phyloP scores from a whole-genome alignment of 2,797 vertebrate species.

The Uromys caudimaculatus region DNA sequence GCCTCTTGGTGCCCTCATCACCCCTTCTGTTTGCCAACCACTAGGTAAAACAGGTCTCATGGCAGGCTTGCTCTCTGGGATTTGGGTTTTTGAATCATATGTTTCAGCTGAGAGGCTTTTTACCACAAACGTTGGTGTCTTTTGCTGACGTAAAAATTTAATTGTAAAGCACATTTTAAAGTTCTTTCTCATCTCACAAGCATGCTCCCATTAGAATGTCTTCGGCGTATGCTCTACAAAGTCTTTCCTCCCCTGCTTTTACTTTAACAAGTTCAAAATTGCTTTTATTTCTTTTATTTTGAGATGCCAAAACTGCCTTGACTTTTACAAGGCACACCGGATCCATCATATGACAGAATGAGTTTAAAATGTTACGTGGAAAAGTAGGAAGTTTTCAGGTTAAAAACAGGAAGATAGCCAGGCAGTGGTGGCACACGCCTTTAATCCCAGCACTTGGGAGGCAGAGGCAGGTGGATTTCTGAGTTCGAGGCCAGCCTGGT shows the following conservation, averaged over 20 bases:
- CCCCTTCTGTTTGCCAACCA: neutral
- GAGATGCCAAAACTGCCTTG: neutral
- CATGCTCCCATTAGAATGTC: neutral
- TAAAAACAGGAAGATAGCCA: neutral
- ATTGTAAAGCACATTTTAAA: neutral
- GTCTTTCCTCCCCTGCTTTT: neutral
- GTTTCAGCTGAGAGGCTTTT: neutral
- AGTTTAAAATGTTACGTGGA: neutral
- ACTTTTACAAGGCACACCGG: neutral
- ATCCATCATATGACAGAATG: neutral
- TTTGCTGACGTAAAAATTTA: slow-evolving; percentile 49
- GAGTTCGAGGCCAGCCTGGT: too few species aligned
- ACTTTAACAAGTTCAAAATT: slow-evolving; percentile 2
- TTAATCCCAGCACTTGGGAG: too few species aligned
- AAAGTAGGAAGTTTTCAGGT: slow-evolving; percentile 10
- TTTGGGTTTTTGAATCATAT: slow-evolving; percentile 1
- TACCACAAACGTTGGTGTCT: neutral
- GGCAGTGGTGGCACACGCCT: too few species aligned
- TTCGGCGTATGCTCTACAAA: neutral
- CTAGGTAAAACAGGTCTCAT: neutral
- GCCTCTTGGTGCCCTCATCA: neutral
- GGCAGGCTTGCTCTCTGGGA: neutral
- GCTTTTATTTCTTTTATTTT: slow-evolving; percentile 11
- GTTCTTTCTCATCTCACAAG: neutral
- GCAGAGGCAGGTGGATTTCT: too few species aligned